Conservation (phyloP, 2,888 invertebrate species). For the Sylvicola cinctus region DNA sequence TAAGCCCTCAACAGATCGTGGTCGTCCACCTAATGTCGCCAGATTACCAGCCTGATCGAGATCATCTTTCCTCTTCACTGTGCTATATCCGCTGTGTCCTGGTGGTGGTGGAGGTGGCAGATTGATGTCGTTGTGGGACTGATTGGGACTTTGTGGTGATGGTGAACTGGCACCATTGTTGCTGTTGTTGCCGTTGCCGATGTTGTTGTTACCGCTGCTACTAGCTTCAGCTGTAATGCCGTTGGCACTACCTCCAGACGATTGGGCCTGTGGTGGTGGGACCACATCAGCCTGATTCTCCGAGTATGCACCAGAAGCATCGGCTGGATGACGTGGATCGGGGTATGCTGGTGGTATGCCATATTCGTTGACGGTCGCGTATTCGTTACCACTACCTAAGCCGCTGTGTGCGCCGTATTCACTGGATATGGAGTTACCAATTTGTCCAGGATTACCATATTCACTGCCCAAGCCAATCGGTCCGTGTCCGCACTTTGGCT, state of each 20-base stretch:
- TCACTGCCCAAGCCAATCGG: constrained; percentile 40
- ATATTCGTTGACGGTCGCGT: constrained; percentile 30
- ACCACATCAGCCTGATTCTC: constrained; percentile 64
- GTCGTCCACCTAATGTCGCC: constrained; percentile 65
- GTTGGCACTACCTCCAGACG: constrained; percentile 26
- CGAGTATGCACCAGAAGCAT: constrained; percentile 62
- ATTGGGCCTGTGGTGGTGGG: constrained; percentile 57
- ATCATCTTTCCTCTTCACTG: constrained; percentile 64
- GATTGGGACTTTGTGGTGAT: constrained; percentile 26
- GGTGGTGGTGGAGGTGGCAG: constrained; percentile 69
- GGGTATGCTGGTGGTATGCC: constrained; percentile 64
- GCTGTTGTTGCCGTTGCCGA: constrained; percentile 4
- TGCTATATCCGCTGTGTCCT: constrained; percentile 64
- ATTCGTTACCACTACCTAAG: constrained; percentile 33
- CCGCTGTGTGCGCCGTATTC: constrained; percentile 37
- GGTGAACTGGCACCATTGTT: constrained; percentile 26
- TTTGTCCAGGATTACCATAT: constrained; percentile 33
- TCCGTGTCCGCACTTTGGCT: constrained; percentile 63
- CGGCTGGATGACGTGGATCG: constrained; percentile 72
- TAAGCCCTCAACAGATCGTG: constrained; percentile 70
- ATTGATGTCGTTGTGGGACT: constrained; percentile 42
- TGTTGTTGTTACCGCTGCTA: constrained; percentile 25
- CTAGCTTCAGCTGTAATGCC: constrained; percentile 37
- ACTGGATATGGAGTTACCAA: constrained; percentile 35
- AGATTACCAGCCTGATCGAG: constrained; percentile 46